phyloP scores from a whole-genome alignment of 2,888 invertebrate species.

The Alloplasta piceator region DNA sequence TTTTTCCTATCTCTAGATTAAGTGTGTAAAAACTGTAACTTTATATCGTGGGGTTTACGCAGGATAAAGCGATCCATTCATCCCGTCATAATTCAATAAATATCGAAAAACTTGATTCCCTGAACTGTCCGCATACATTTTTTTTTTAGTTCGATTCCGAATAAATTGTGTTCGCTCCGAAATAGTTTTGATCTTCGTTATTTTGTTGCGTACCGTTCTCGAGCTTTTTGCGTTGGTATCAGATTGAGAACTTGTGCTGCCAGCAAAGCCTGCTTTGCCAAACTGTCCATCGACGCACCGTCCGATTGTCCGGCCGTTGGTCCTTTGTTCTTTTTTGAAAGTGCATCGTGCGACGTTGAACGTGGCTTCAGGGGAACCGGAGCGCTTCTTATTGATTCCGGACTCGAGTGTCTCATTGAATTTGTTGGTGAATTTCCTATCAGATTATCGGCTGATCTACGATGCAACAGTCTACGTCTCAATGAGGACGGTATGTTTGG shows the following conservation, averaged over 20 bases:
- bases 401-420: constrained; percentile 80
- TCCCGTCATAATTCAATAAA: no score
- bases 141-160: no score
- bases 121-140: no score
- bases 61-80: no score
- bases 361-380: constrained; percentile 79
- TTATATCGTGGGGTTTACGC: no score
- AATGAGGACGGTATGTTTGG: constrained; percentile 76
- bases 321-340: constrained; percentile 75
- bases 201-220: constrained; percentile 86
- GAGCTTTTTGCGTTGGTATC: constrained; percentile 92
- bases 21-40: no score
- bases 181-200: not conserved
- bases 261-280: constrained; percentile 90
- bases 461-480: constrained; percentile 77
- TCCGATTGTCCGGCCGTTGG: constrained; percentile 73
- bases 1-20: no score
- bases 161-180: not conserved
- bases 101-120: no score
- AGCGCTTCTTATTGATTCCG: constrained; percentile 81
- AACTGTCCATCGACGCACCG: constrained; percentile 86
- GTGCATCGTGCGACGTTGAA: constrained; percentile 80
- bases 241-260: constrained; percentile 92
- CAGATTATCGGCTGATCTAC: constrained; percentile 82
- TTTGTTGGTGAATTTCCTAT: constrained; percentile 78